Percentiles rank a stretch among this genome's conserved stretches.
Conservation (phyloP, 2,888 invertebrate genomes). For the Brenthis daphne region DNA sequence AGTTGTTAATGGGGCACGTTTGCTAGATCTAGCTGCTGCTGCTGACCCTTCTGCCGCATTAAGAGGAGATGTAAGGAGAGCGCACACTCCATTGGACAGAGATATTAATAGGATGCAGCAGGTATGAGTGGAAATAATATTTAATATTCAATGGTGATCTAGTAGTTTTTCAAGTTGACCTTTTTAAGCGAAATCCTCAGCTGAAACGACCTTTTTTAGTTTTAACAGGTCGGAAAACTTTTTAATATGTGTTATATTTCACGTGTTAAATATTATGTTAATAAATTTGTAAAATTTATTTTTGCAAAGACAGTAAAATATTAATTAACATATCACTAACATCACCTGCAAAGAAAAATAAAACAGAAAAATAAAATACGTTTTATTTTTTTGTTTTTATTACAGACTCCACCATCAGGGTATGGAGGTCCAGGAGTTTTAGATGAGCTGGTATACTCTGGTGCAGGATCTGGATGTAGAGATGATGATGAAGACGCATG, state of each 20-base stretch:
- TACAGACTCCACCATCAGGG: conserved; percentile 92
- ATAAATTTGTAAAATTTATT: too few relatives aligned
- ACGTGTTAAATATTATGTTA: too few relatives aligned
- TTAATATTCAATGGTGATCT: too few relatives aligned
- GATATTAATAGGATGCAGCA: conserved; percentile 94
- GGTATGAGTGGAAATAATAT: conserved; percentile 64
- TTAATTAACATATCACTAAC: background rate
- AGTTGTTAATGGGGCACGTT: conserved; percentile 91
- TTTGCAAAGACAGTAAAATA: too few relatives aligned
- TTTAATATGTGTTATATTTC: too few relatives aligned
- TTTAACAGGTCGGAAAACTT: too few relatives aligned
- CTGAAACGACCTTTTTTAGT: background rate
- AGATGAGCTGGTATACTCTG: conserved; percentile 96
- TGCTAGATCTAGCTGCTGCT: conserved; percentile 92
- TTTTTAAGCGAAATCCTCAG: background rate
- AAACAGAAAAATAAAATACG: too few relatives aligned
- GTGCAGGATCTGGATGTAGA: conserved; percentile 94
- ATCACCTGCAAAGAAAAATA: too few relatives aligned
- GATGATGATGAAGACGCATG: conserved; percentile 97
- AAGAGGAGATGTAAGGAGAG: conserved; percentile 91
- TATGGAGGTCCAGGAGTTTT: conserved; percentile 84
- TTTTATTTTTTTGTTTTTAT: background rate
- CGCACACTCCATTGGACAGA: conserved; percentile 88
- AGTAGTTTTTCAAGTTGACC: background rate
- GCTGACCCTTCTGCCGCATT: conserved; percentile 89